Evolutionary conservation across 1,140 invertebrate genomes (phyloP), one percentile per base, ranked within the genome.

Genomic region (Cotesia glomerata): DNA sequence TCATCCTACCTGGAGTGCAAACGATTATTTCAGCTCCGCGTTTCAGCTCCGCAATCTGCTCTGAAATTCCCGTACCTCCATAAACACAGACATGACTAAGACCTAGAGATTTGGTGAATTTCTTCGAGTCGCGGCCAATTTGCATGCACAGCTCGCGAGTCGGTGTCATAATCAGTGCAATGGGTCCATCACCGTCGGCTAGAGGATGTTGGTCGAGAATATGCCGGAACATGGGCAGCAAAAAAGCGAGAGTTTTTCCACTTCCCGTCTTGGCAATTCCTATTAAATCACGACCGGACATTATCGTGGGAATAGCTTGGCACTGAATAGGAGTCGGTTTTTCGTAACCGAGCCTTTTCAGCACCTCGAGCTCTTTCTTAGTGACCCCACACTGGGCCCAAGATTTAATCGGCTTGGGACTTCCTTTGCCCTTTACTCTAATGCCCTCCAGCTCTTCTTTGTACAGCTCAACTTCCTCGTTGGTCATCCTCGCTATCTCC

Each of bases 361-460:
- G 85, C 74, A 96, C 91, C 78, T 99, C 97, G 82, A 99, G 87
- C 82, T 99, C 94, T 84, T 98, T 99, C 81, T 97, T 97, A 63
- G 95, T 97, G 0, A 99, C 95, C 39, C 98, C 98, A 85, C 97
- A 98, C 78, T 99, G 98, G 0, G 98, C 97, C 98, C 98, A 99
- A 0, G 93, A 94, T 87, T 93, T 96, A 13, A 99, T 96, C 0
- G 98, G 97, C 81, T 96, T 97, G 0, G 98, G 98, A 81, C 95
- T 97, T 13, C 94, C 94, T 78, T 93, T 93, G 68, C 94, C 94
- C 84, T 95, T 95, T 0, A 96, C 94, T 61, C 93, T 88, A 62
- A 95, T 94, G 2, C 94, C 94, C 87, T 96, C 95, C n/a, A 95
- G 79, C 77, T 95, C 94, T 77, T 91, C 90, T 78, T 95, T 92